Evolutionary conservation across 2,888 invertebrate species (phyloP).

Genomic region (Machimus rusticus): DNA sequence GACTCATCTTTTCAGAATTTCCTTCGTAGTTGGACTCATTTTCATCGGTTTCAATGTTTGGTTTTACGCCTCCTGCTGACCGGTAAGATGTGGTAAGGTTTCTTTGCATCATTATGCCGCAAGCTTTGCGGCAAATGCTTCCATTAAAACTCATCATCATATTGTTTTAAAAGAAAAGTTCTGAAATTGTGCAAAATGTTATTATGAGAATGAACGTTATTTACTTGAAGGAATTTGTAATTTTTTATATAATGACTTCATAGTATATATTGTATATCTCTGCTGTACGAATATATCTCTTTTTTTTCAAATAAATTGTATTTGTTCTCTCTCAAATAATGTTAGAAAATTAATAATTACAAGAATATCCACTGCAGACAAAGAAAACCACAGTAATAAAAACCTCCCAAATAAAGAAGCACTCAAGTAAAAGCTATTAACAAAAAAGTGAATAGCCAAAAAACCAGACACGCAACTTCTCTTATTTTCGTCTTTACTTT

Average conservation of each 20-base stretch:
- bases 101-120: neutral
- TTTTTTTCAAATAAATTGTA: neutral
- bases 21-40: neutral
- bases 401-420: neutral
- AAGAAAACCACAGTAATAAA: neutral
- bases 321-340: neutral
- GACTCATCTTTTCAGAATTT: conserved; percentile 53
- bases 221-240: neutral
- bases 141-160: neutral
- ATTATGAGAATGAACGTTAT: neutral
- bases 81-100: neutral
- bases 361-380: neutral
- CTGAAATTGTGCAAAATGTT: neutral
- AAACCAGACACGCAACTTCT: neutral
- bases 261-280: no score
- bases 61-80: neutral
- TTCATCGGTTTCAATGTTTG: neutral
- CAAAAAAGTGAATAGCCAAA: neutral
- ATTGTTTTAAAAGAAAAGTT: neutral
- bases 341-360: neutral
- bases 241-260: neutral
- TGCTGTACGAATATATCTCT: no score
- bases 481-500: neutral
- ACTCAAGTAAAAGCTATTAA: neutral
- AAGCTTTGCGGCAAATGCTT: neutral